Percentiles rank a stretch among this genome's conserved stretches.
phyloP scores from a whole-genome alignment of 2,797 vertebrate genomes.

The Propithecus perrieri region DNA sequence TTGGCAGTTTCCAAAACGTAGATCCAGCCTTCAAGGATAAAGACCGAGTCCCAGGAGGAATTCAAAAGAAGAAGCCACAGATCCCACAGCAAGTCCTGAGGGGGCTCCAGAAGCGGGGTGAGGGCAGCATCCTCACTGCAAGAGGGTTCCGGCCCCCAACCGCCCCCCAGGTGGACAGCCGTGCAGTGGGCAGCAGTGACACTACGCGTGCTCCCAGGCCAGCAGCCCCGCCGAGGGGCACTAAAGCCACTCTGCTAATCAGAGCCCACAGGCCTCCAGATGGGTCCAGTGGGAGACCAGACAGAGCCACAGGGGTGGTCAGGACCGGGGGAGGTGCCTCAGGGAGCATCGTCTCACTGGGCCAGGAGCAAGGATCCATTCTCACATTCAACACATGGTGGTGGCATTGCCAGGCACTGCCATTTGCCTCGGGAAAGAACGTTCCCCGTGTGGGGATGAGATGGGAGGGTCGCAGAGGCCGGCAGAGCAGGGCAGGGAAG shows the following conservation, averaged over 20 bases:
- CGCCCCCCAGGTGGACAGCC: accelerated
- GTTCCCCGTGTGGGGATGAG: background rate
- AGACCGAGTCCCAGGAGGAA: background rate
- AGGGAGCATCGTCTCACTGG: background rate
- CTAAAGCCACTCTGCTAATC: background rate
- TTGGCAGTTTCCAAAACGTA: background rate
- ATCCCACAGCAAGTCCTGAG: background rate
- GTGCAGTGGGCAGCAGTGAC: background rate
- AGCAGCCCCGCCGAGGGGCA: background rate
- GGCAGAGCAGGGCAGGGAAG: background rate
- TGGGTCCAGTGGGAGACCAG: background rate
- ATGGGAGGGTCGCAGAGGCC: too few species aligned
- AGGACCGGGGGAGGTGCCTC: accelerated
- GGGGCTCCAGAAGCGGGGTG: accelerated
- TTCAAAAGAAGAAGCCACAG: background rate
- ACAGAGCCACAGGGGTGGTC: background rate
- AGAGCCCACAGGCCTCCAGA: background rate
- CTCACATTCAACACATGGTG: background rate
- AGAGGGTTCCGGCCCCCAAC: accelerated
- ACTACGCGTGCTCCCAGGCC: background rate
- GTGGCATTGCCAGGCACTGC: accelerated
- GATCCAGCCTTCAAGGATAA: background rate
- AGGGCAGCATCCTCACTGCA: background rate
- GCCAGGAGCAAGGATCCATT: background rate
- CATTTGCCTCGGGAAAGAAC: background rate